Evolutionary conservation across 2,113 vertebrate species (phyloP).

Genomic region (Mesembrinibis cayennensis): DNA sequence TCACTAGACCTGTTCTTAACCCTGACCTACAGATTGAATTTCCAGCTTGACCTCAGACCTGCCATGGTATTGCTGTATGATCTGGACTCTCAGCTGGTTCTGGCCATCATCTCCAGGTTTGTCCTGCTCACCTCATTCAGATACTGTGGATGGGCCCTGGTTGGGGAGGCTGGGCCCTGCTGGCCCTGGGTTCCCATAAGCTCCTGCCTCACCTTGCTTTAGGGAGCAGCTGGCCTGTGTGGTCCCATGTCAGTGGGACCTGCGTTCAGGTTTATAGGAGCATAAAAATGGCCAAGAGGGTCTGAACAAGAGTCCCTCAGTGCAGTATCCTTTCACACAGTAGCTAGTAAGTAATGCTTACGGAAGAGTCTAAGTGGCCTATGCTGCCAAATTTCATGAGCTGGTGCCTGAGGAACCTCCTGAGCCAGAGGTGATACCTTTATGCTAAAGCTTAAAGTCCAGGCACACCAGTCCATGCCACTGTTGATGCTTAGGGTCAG

Average conservation of each 20-base stretch:
- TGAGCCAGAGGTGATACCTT: neutral
- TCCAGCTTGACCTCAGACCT: neutral
- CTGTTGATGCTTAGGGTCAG: neutral
- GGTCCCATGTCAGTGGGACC: accelerated
- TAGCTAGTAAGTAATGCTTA: neutral
- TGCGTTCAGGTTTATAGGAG: neutral
- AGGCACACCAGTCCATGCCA: neutral
- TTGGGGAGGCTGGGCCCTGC: neutral
- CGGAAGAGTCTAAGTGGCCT: neutral
- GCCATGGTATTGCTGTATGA: accelerated
- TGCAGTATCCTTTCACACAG: neutral
- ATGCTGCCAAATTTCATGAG: neutral
- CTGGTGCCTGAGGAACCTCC: neutral
- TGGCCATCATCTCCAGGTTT: neutral
- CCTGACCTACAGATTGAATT: neutral
- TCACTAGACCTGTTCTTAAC: neutral
- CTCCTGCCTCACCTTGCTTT: neutral
- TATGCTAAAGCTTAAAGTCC: neutral
- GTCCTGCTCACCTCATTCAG: neutral
- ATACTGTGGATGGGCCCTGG: neutral
- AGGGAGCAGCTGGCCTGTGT: neutral
- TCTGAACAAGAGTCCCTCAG: neutral
- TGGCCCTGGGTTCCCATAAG: neutral
- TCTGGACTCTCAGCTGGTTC: neutral
- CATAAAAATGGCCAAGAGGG: neutral